Conservation (phyloP, 2,113 vertebrate species). For the Probosciger aterrimus region DNA sequence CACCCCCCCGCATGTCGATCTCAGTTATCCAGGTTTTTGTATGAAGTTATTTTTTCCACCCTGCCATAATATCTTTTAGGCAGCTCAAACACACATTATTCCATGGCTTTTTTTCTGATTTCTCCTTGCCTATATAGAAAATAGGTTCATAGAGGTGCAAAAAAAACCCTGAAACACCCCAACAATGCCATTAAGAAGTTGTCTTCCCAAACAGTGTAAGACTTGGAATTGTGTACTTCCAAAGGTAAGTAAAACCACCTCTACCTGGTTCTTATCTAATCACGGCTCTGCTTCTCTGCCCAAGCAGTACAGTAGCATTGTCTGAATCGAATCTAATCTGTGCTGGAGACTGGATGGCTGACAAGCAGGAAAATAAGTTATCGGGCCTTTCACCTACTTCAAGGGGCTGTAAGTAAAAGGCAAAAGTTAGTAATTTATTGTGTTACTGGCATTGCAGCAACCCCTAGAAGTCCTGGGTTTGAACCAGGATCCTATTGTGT, state of each 20-base stretch:
- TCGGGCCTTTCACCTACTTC: not conserved
- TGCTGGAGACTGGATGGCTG: not conserved
- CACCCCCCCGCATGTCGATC: not conserved
- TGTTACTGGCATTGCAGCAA: not conserved
- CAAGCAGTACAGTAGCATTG: not conserved
- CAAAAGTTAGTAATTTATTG: not conserved
- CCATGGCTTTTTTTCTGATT: not conserved
- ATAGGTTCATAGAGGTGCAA: not conserved
- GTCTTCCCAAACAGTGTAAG: not conserved
- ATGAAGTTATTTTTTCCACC: not conserved
- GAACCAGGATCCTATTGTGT: not conserved
- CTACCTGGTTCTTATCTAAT: not conserved
- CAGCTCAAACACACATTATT: fast-evolving
- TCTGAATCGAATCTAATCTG: slow-evolving; percentile 10
- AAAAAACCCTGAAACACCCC: not conserved
- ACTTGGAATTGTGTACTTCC: not conserved
- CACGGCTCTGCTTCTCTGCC: not conserved
- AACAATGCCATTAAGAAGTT: not conserved
- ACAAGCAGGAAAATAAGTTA: not conserved
- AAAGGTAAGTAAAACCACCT: not conserved
- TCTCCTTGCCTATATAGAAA: not conserved
- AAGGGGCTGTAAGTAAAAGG: not conserved
- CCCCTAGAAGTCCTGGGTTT: not conserved
- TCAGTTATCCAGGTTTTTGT: not conserved
- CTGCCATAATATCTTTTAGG: not conserved